Evolutionary conservation across 1,140 invertebrate genomes (phyloP).

Genomic region (Battus philenor): DNA sequence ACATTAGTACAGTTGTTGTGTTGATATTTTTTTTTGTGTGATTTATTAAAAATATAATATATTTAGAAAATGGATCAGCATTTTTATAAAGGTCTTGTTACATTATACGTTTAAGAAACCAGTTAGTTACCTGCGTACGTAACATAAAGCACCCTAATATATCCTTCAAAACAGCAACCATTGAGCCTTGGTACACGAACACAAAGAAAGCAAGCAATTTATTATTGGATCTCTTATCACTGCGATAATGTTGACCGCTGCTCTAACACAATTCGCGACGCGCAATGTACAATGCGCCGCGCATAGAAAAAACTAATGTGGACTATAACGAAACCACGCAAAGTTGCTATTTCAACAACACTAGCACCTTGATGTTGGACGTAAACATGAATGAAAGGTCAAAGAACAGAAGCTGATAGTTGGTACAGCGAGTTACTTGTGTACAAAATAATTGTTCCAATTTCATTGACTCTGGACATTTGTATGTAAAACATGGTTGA

Average conservation of each 20-base stretch:
- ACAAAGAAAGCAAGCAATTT: conserved; percentile 53
- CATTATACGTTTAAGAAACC: too few species aligned
- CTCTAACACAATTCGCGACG: conserved; percentile 13
- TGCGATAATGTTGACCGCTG: conserved; percentile 47
- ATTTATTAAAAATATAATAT: too few species aligned
- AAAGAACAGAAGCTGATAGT: conserved; percentile 56
- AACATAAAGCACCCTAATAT: too few species aligned
- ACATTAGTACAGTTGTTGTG: too few species aligned
- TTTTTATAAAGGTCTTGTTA: too few species aligned
- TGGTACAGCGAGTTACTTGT: conserved; percentile 20
- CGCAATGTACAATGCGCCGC: conserved; percentile 26
- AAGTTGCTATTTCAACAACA: conserved; percentile 22
- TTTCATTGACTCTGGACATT: too few species aligned
- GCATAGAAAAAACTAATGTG: conserved; percentile 19
- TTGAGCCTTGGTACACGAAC: too few species aligned
- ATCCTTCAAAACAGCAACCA: too few species aligned
- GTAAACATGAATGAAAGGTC: conserved; percentile 36
- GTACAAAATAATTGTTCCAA: conserved; percentile 22
- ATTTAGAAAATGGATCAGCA: too few species aligned
- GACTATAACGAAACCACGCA: conserved; percentile 17
- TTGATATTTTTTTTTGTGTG: too few species aligned
- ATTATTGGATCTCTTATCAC: conserved; percentile 57
- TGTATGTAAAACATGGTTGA: too few species aligned
- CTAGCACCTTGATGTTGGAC: conserved; percentile 15
- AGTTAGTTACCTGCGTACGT: too few species aligned